These are phyloP conservation scores for Emmelina monodactyla DNA, from an alignment of 2,888 invertebrate species.

Conservation along the genomic window DNA sequence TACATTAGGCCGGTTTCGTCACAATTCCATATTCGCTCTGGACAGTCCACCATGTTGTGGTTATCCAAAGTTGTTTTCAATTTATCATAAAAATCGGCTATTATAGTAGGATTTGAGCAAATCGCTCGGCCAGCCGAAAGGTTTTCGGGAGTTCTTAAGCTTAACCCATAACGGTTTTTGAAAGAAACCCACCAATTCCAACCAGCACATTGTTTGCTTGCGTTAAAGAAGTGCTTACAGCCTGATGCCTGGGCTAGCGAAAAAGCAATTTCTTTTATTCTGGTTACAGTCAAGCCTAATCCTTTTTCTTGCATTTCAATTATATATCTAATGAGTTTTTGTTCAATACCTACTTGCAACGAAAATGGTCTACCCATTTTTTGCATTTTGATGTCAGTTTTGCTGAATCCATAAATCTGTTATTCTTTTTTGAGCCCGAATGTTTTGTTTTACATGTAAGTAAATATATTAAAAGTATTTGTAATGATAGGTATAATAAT, in stretches of 20 bases:
- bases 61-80: no score
- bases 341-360: slow-evolving; percentile 1
- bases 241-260: slow-evolving; percentile 8
- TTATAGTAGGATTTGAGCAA: slow-evolving; percentile 9
- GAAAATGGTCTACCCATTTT: not conserved
- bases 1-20: slow-evolving; percentile 17
- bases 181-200: slow-evolving; percentile 13
- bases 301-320: slow-evolving; percentile 12
- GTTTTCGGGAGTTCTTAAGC: slow-evolving; percentile 13
- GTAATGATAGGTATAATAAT: no score
- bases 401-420: no score
- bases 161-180: slow-evolving; percentile 12
- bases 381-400: not conserved
- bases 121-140: slow-evolving; percentile 11
- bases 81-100: slow-evolving; percentile 12
- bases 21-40: slow-evolving; percentile 14
- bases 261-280: slow-evolving; percentile 9
- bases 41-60: no score
- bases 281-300: slow-evolving; percentile 11
- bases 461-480: no score
- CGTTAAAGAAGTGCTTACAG: slow-evolving; percentile 8
- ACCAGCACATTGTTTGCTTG: slow-evolving; percentile 10
- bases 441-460: no score
- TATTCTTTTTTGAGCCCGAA: no score
- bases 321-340: slow-evolving; percentile 6